Evolutionary conservation across 2,113 vertebrate species (phyloP), one percentile per base, ranked within the genome.

Genomic region (Sminthopsis crassicaudata): DNA sequence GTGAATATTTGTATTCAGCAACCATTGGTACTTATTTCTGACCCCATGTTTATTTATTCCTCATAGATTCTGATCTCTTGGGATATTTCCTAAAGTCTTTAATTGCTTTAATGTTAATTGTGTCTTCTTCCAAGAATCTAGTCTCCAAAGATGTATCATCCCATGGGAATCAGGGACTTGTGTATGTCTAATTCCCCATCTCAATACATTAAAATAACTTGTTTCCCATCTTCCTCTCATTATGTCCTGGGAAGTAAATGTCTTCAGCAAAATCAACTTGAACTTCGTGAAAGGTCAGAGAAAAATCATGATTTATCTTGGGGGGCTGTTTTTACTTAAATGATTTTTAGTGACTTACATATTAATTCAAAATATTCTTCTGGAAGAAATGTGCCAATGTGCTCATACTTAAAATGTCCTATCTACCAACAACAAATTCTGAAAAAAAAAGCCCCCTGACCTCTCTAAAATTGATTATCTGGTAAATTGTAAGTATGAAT

Each of bases 131-230:
- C 26, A 10, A 26, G 0, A 48, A 1, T 1, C 48, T 93, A 95
- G 60, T 95, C 94, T 90, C 92, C 24, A 89, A 92, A 95, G 94
- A 94, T 84, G 53, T 94, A 1, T 50, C 46, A 8, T 46, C 42
- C 52, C 92, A 84, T 95, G 95, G 54, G 93, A 93, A 92, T 93
- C 89, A 91, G 12, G 46, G 60, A 12, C 27, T 51, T 91, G 14
- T 91, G 8, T 95, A 95, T 95, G 94, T 97, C 51, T 95, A 96
- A 6, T 93, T 12, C 8, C 24, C 14, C 4, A 92, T 36, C 2
- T 27, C 36, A 95, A 90, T 53, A 90, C 91, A 51, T 84, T 1
- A 48, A 93, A 51, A 53, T 91, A 91, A 48, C 46, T 54, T 57
- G 42, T 25, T 36, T 57, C 30, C 6, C 12, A 53, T 84, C 19